Percentiles rank a stretch among this genome's conserved stretches.
Evolutionary conservation across 2,113 vertebrate species (phyloP).

Genomic region (Cololabis saira): DNA sequence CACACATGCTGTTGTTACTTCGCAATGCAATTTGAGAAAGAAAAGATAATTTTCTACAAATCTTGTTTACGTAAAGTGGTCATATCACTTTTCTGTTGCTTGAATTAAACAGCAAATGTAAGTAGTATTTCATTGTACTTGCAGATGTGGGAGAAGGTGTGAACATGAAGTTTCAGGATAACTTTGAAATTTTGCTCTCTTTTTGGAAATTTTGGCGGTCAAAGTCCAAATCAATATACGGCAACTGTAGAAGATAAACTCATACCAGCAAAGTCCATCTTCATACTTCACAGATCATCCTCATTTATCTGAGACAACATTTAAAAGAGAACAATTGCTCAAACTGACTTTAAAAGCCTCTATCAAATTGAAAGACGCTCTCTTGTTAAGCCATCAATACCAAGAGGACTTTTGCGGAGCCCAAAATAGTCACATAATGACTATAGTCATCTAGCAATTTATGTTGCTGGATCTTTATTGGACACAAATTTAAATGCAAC

Average conservation of each 20-base stretch:
- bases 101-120: conserved; percentile 10
- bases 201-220: neutral
- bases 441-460: conserved; percentile 30
- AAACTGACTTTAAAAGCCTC: conserved; percentile 35
- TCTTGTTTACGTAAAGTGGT: conserved; percentile 24
- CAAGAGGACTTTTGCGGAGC: conserved; percentile 2
- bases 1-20: conserved; percentile 53
- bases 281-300: conserved; percentile 18
- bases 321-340: conserved; percentile 15
- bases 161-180: no score
- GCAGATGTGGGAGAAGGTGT: no score
- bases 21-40: conserved; percentile 35
- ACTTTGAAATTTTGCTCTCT: neutral
- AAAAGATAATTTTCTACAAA: conserved; percentile 41
- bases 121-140: conserved; percentile 11
- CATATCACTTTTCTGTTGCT: conserved; percentile 29
- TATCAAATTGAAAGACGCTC: conserved; percentile 11
- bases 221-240: neutral
- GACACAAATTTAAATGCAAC: conserved; percentile 20
- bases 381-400: conserved; percentile 28
- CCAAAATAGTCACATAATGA: conserved; percentile 20
- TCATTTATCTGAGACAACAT: conserved; percentile 4
- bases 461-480: conserved; percentile 27
- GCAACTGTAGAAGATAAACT: neutral
- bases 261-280: conserved; percentile 5